phyloP scores from a whole-genome alignment of 2,113 vertebrate genomes.

The Gadus chalcogrammus region DNA sequence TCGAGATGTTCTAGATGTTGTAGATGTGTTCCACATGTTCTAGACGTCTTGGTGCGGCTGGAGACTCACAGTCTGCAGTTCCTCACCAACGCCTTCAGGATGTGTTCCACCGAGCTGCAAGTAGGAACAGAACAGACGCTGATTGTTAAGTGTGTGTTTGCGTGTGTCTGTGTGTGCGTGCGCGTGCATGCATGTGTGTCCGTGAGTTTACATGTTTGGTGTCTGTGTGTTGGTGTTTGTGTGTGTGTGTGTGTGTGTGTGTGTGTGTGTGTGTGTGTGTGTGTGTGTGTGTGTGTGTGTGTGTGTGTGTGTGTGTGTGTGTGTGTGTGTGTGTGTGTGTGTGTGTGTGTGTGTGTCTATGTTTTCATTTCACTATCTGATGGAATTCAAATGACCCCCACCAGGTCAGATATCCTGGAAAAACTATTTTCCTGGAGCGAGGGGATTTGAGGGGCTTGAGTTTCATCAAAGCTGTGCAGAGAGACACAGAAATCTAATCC shows the following conservation, averaged over 20 bases:
- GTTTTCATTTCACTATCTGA: background rate
- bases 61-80: slow-evolving; percentile 93
- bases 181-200: too few species aligned
- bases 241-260: too few species aligned
- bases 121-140: slow-evolving; percentile 21
- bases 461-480: too few species aligned
- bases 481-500: too few species aligned
- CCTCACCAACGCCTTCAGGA: slow-evolving; percentile 94
- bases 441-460: background rate
- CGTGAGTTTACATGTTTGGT: background rate
- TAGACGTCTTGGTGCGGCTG: slow-evolving; percentile 37
- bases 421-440: background rate
- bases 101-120: slow-evolving; percentile 82
- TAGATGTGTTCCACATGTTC: too few species aligned
- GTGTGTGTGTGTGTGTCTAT: background rate
- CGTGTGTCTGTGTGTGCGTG: too few species aligned
- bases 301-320: background rate
- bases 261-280: too few species aligned
- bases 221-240: background rate
- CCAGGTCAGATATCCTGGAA: background rate
- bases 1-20: too few species aligned
- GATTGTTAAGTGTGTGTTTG: background rate
- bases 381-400: background rate
- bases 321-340: background rate
- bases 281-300: too few species aligned